Evolutionary conservation across 2,888 invertebrate species (phyloP).

Genomic region (Dendrolimus pini): DNA sequence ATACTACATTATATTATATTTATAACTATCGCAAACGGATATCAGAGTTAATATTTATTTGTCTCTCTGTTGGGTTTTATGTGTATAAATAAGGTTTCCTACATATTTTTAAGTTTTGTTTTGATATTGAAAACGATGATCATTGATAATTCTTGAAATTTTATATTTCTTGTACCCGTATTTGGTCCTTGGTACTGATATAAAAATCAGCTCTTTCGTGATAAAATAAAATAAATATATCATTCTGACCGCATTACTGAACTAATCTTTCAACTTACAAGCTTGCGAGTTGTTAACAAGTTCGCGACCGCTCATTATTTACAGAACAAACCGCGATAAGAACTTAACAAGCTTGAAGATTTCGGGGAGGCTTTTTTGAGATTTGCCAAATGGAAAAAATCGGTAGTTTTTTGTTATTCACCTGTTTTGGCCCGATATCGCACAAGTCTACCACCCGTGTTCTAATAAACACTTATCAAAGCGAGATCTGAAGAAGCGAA

Average conservation of each 20-base stretch:
- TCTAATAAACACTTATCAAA: conserved; percentile 68
- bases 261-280: conserved; percentile 23
- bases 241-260: conserved; percentile 1
- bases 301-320: conserved; percentile 56
- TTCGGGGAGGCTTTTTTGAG: conserved; percentile 42
- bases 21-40: too few species aligned
- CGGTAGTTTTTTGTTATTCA: conserved; percentile 41
- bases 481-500: conserved; percentile 59
- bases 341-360: conserved; percentile 40
- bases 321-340: conserved; percentile 59
- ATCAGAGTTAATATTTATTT: too few species aligned
- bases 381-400: conserved; percentile 45
- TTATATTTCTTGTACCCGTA: too few species aligned
- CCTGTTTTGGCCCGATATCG: conserved; percentile 52
- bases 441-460: conserved; percentile 60
- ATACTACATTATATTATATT: too few species aligned
- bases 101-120: too few species aligned
- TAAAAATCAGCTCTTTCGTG: too few species aligned
- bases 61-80: too few species aligned
- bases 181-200: too few species aligned
- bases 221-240: background rate
- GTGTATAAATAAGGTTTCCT: too few species aligned
- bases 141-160: too few species aligned
- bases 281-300: conserved; percentile 50
- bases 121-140: too few species aligned